Evolutionary conservation across 2,888 invertebrate species (phyloP), one percentile per base, ranked within the genome.

Genomic region (Pristionchus entomophagus): DNA sequence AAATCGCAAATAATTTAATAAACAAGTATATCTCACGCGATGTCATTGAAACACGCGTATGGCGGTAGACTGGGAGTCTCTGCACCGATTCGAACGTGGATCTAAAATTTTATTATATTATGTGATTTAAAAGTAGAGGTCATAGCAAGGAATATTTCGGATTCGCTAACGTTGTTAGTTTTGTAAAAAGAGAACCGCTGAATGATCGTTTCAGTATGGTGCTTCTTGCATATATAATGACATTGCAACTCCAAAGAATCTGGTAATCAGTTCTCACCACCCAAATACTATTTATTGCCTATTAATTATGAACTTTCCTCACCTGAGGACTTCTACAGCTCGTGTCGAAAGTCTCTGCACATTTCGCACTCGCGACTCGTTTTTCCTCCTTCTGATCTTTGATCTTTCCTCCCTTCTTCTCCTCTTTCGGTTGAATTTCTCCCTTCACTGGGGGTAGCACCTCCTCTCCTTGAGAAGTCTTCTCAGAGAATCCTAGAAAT

Each of bases 41-140:
- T 88, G 59, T 91, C 91, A 82, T 91, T 91, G 81, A 91, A 81
- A 86, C 91, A 91, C 0, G 88, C 89, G 86, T 88, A 89, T 5
- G 91, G 91, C 4, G 90, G 90, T n/a, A 69, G 73, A 22, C 80
- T 85, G 12, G 87, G 87, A 6, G 89, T 89, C 65, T 91, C 91
- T 3, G 88, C 88, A 14, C 88, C 89, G 19, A 90, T 85, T 19
- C 89, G 88, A 49, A 90, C 88, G 22, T 89, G 87, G 73, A 90
- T 88, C 56, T 89, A 87, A 62, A n/a, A 78, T n/a, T 26, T 45
- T 6, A 45, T 10, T 45, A 45, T 45, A 45, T 45, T 49, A 8
- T 12, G 49, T 49, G 49, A 49, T n/a, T n/a, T n/a, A n/a, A n/a
- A n/a, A n/a, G n/a, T n/a, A n/a, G n/a, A n/a, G n/a, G n/a, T n/a